Percentiles rank a stretch among this genome's conserved stretches.
These are phyloP conservation scores for Tor tambroides DNA, from an alignment of 2,113 vertebrate species.

Conservation along the genomic window DNA sequence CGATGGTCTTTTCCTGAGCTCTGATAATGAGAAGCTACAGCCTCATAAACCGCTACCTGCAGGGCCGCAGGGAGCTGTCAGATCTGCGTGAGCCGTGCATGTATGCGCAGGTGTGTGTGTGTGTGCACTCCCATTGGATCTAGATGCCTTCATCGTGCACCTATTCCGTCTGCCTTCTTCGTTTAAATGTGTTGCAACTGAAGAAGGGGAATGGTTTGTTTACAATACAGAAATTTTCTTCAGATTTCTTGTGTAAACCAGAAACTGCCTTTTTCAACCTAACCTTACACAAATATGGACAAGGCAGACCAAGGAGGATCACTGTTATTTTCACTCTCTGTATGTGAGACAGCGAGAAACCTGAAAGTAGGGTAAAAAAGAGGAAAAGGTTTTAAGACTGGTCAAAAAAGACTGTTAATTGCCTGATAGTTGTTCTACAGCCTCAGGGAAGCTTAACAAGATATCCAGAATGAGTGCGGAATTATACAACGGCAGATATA, in stretches of 20 bases:
- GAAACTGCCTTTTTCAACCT: background rate
- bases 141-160: conserved; percentile 2
- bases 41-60: conserved; percentile 59
- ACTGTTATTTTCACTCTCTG: background rate
- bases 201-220: background rate
- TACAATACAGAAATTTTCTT: conserved; percentile 2
- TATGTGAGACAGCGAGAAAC: background rate
- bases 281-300: background rate
- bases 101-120: background rate
- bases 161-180: background rate
- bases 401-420: conserved; percentile 14
- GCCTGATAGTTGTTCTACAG: background rate
- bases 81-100: background rate
- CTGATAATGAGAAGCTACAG: conserved; percentile 57
- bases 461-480: background rate
- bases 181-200: background rate
- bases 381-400: background rate
- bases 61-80: conserved; percentile 47
- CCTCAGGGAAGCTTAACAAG: background rate
- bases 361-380: background rate
- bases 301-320: background rate
- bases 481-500: background rate
- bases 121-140: background rate
- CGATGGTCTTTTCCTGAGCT: conserved; percentile 41
- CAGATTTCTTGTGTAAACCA: background rate